Evolutionary conservation across 2,113 vertebrate genomes (phyloP), one percentile per base, ranked within the genome.

Genomic region (Neopipo cinnamomea): DNA sequence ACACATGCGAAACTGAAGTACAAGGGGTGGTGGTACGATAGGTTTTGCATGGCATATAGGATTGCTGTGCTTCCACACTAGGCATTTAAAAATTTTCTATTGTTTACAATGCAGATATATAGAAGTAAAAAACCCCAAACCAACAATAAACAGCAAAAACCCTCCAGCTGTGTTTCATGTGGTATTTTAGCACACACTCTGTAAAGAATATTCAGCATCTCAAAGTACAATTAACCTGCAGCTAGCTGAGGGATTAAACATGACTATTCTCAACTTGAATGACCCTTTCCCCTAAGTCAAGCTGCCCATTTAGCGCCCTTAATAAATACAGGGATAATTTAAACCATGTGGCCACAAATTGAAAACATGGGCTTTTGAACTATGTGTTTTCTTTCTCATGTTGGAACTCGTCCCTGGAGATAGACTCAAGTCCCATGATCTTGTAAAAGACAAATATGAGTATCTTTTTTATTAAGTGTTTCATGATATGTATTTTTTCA

Each of bases 281-380:
- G 97, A 98, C 97, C 97, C 88, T 91, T 97, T 98, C 98, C 97
- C 98, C 97, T 97, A 95, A 97, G 90, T 93, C 63, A 94, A 98
- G 95, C 97, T 98, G 96, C 96, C 97, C 97, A 98, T 98, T 98
- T 98, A 97, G 97, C 35, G 86, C 98, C 98, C 97, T 98, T 98
- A 98, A 98, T 99, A 99, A 99, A 99, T 98, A 98, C 97, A 97
- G 96, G 97, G 98, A 98, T 99, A 99, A 99, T 99, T 98, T 98
- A 98, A 99, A 99, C 98, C 98, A 99, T 98, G 98, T 99, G 98
- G 97, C 84, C 39, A 95, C 97, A 99, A 99, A 99, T 99, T 98
- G 98, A 98, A 99, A 99, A 99, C 98, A 98, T 95, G 96, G 98
- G 97, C 98, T 98, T 99, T 98, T 98, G 98, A 99, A 98, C 98